Conservation (phyloP, 2,113 vertebrate genomes). For the Chaenogobius annularis region DNA sequence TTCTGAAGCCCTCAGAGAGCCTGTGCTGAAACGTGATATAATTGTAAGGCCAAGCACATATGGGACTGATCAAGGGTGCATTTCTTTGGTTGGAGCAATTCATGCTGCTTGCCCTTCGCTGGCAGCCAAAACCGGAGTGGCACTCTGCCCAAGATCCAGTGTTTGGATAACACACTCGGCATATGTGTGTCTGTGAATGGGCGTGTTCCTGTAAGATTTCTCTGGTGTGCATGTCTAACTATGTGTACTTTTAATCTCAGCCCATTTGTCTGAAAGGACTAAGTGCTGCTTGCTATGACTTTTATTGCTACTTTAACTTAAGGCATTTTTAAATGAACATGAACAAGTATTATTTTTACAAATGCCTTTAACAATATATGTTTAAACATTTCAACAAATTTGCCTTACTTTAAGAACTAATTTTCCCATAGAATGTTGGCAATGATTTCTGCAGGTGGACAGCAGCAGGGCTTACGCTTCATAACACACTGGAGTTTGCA, state of each 20-base stretch:
- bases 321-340: neutral
- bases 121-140: constrained; percentile 71
- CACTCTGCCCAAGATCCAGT: constrained; percentile 60
- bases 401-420: too few species aligned
- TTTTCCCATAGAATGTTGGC: too few species aligned
- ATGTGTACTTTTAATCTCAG: constrained; percentile 38
- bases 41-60: constrained; percentile 75
- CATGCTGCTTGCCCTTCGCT: constrained; percentile 77
- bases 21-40: constrained; percentile 69
- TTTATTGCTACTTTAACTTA: neutral
- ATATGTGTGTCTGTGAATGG: constrained; percentile 35
- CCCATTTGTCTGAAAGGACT: constrained; percentile 26
- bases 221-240: constrained; percentile 44
- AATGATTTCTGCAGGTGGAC: too few species aligned
- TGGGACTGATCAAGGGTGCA: constrained; percentile 78
- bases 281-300: neutral
- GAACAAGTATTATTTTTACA: neutral
- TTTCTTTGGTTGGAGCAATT: constrained; percentile 77
- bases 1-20: constrained; percentile 58
- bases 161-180: constrained; percentile 62
- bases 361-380: neutral
- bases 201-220: constrained; percentile 48
- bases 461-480: too few species aligned
- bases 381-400: too few species aligned
- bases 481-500: too few species aligned